phyloP scores from a whole-genome alignment of 2,888 invertebrate species.

The Trachelus iudaicus region DNA sequence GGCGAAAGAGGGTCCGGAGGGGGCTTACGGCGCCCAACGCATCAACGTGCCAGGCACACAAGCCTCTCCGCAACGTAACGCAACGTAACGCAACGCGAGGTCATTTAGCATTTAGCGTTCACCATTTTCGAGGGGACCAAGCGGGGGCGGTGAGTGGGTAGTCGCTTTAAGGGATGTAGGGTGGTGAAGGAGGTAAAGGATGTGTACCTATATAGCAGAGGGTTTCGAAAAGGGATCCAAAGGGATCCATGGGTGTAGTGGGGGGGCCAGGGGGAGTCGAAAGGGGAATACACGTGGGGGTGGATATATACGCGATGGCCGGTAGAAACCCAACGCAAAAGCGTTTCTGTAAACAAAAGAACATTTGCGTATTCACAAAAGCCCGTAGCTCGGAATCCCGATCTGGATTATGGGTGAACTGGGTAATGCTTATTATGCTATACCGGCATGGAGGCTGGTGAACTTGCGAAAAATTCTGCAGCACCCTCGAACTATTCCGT shows the following conservation, averaged over 20 bases:
- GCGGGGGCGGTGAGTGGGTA: background rate
- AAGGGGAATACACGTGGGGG: background rate
- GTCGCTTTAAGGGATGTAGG: background rate
- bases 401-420: conserved; percentile 56
- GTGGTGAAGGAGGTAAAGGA: background rate
- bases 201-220: background rate
- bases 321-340: conserved; percentile 23
- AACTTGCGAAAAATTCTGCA: background rate
- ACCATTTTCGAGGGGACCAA: conserved; percentile 17
- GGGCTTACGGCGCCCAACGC: conserved; percentile 34
- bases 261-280: too few species aligned
- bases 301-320: background rate
- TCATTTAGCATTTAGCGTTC: conserved; percentile 54
- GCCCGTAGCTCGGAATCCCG: conserved; percentile 45
- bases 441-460: background rate
- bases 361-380: conserved; percentile 45
- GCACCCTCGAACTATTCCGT: background rate
- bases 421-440: conserved; percentile 19
- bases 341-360: conserved; percentile 43
- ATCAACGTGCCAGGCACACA: conserved; percentile 5
- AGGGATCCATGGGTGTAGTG: background rate
- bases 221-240: background rate
- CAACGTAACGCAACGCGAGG: conserved; percentile 25
- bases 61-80: conserved; percentile 9
- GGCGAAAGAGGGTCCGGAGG: background rate